A percentile compares a stretch with the other conserved stretches of the same genome.
Evolutionary conservation across 2,797 vertebrate species (phyloP).

Genomic region (Premnoplex brunnescens): DNA sequence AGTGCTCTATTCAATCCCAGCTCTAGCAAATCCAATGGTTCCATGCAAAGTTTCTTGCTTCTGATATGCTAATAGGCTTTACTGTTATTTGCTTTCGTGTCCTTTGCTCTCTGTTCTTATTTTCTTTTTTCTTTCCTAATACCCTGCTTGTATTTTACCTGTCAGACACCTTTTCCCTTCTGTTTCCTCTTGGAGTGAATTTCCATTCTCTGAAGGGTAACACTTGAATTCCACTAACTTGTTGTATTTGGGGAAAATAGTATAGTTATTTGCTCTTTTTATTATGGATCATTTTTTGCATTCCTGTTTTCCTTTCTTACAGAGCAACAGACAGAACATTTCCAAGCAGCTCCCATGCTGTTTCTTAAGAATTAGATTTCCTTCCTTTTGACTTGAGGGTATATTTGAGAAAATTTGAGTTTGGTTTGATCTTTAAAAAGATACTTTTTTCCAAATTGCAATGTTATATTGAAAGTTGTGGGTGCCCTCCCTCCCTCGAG

Average conservation of each 20-base stretch:
- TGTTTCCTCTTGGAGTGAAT: neutral
- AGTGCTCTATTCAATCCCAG: neutral
- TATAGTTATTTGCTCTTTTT: neutral
- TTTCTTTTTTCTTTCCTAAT: conserved; percentile 1
- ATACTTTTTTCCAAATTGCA: neutral
- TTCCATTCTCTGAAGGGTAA: conserved; percentile 10
- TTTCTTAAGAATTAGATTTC: conserved; percentile 13
- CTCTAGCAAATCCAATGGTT: conserved; percentile 4
- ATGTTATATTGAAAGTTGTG: neutral
- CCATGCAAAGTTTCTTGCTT: neutral
- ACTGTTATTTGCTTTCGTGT: neutral
- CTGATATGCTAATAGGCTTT: neutral
- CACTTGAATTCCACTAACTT: neutral
- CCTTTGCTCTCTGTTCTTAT: neutral
- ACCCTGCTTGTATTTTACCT: neutral
- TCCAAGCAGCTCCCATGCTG: neutral
- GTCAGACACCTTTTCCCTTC: neutral
- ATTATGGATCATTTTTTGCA: neutral
- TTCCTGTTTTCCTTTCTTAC: neutral
- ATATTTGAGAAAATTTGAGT: neutral
- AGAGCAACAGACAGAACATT: neutral
- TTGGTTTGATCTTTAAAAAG: neutral
- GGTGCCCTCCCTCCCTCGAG: neutral
- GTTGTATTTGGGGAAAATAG: neutral
- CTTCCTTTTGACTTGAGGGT: neutral